A percentile compares a stretch with the other conserved stretches of the same genome.
Evolutionary conservation across 2,797 vertebrate species (phyloP).

Genomic region (Pseudochirops corinnae): DNA sequence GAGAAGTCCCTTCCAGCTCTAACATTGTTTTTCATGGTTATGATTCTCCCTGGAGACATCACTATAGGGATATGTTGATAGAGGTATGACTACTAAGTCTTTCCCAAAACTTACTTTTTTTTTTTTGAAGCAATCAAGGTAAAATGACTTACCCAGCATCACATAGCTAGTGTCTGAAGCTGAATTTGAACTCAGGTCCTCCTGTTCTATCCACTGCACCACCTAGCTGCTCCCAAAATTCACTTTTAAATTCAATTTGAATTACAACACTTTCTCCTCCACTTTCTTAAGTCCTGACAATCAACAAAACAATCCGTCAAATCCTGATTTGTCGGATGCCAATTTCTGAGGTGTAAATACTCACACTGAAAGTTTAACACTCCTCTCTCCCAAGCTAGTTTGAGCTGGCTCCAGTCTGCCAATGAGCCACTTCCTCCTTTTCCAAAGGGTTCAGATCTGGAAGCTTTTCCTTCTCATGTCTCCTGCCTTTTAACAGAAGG

Average conservation of each 20-base stretch:
- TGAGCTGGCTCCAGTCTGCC: neutral
- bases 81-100: neutral
- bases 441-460: neutral
- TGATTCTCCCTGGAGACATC: neutral
- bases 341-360: neutral
- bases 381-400: neutral
- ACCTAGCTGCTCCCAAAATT: neutral
- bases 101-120: neutral
- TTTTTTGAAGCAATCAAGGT: neutral
- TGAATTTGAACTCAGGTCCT: neutral
- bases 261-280: neutral
- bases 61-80: neutral
- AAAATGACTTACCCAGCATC: neutral
- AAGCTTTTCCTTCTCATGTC: neutral
- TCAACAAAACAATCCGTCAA: neutral
- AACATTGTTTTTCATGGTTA: neutral
- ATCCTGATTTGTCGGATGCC: neutral
- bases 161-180: neutral
- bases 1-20: neutral
- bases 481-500: neutral
- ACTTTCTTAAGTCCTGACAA: neutral
- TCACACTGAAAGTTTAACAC: neutral
- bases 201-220: neutral
- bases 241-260: neutral
- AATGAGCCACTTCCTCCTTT: neutral